phyloP scores from a whole-genome alignment of 2,888 invertebrate species.

The Tachystola acroxantha region DNA sequence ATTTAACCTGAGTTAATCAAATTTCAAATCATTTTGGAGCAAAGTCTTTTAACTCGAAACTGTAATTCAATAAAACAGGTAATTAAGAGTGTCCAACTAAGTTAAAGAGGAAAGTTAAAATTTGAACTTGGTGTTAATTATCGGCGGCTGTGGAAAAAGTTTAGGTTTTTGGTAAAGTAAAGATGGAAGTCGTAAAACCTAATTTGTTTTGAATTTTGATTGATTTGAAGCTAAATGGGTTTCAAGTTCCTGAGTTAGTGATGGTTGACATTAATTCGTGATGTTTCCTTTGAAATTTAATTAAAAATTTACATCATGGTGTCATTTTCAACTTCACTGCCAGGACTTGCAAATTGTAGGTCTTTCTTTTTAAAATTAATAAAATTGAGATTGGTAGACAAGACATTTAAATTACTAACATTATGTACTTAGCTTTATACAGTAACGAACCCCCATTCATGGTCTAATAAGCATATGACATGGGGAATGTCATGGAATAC shows the following conservation, averaged over 20 bases:
- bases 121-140: conserved; percentile 20
- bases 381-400: no score
- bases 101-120: conserved; percentile 20
- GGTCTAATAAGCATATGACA: background rate
- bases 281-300: background rate
- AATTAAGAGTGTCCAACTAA: conserved; percentile 23
- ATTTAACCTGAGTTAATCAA: conserved; percentile 7
- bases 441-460: background rate
- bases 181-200: conserved; percentile 11
- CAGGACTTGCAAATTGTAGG: no score
- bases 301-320: no score
- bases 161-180: conserved; percentile 9
- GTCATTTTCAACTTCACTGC: no score
- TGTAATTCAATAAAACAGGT: conserved; percentile 24
- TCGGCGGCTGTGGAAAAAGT: conserved; percentile 20
- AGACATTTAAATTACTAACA: no score
- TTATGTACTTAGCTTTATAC: background rate
- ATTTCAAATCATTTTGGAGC: conserved; percentile 7
- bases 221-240: conserved; percentile 13
- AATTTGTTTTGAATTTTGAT: conserved; percentile 18
- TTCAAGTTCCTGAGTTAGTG: conserved; percentile 6
- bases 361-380: no score
- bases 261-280: background rate
- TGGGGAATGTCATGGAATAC: background rate
- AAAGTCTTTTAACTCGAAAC: conserved; percentile 15